Evolutionary conservation across 2,888 invertebrate genomes (phyloP).

Genomic region (Drosophila paranaensis): DNA sequence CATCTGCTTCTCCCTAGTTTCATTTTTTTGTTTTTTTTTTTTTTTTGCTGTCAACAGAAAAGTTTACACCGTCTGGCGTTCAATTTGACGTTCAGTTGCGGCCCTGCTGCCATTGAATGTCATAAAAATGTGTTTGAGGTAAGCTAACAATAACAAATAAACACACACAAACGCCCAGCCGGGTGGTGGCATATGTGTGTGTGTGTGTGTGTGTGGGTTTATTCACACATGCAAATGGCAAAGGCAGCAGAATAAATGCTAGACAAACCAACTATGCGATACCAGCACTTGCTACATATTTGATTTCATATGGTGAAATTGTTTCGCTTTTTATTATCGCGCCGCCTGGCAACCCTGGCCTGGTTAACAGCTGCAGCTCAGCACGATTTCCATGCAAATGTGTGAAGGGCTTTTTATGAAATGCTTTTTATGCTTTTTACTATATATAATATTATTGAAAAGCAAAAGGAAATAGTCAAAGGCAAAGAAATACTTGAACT

Average conservation of each 20-base stretch:
- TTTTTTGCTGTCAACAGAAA: conserved; percentile 39
- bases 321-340: not conserved
- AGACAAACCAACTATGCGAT: conserved; percentile 35
- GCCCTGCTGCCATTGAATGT: conserved; percentile 66
- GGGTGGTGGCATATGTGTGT: not conserved
- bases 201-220: conserved; percentile 21
- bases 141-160: conserved; percentile 80
- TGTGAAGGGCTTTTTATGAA: not conserved
- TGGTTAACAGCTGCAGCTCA: not conserved
- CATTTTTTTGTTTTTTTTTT: not conserved
- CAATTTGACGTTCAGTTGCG: conserved; percentile 44
- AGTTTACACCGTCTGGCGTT: conserved; percentile 46
- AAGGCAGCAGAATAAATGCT: conserved; percentile 21
- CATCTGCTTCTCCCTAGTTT: not conserved
- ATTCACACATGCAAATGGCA: conserved; percentile 51
- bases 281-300: conserved; percentile 20
- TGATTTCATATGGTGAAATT: conserved; percentile 10
- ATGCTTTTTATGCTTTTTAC: not conserved
- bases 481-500: not conserved
- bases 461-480: not conserved
- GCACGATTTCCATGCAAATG: not conserved
- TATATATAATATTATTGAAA: not conserved
- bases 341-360: conserved; percentile 6
- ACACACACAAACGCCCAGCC: conserved; percentile 30
- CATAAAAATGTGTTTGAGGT: conserved; percentile 78